These are phyloP conservation scores for Anas bernieri DNA, from an alignment of 2,797 vertebrate genomes.

Conservation along the genomic window DNA sequence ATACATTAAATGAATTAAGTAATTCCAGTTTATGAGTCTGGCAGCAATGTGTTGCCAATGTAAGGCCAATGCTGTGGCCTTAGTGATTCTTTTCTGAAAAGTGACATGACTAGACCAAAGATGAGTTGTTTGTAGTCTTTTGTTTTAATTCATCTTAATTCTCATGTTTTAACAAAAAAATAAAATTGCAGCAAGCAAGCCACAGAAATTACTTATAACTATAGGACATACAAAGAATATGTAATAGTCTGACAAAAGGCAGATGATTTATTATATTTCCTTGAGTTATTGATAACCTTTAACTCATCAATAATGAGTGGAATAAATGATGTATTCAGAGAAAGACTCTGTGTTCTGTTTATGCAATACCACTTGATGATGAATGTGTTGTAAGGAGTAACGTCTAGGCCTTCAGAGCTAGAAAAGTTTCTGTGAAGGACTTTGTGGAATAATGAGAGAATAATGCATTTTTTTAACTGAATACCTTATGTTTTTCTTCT, in stretches of 20 bases:
- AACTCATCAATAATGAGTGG: constrained; percentile 60
- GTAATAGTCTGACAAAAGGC: constrained; percentile 4
- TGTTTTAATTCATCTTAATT: background rate
- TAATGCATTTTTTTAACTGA: accelerated
- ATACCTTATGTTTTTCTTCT: background rate
- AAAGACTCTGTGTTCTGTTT: constrained; percentile 37
- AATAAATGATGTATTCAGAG: constrained; percentile 19
- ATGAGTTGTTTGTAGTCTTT: background rate
- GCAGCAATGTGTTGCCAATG: background rate
- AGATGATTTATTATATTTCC: constrained; percentile 23
- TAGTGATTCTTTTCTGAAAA: background rate
- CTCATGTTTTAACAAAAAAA: background rate
- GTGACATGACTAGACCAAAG: background rate
- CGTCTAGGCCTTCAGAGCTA: background rate
- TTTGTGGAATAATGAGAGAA: background rate
- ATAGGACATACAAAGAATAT: background rate
- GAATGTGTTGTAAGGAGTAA: background rate
- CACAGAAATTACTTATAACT: background rate
- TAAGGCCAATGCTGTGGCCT: background rate
- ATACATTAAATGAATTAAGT: background rate
- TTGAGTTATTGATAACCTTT: constrained; percentile 61
- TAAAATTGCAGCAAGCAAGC: background rate
- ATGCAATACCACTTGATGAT: constrained; percentile 21
- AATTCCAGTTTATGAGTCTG: background rate
- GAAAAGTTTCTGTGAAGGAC: constrained; percentile 24